Percentiles rank a stretch among this genome's conserved stretches.
Conservation (phyloP, 1,140 invertebrate genomes). For the Manduca sexta region DNA sequence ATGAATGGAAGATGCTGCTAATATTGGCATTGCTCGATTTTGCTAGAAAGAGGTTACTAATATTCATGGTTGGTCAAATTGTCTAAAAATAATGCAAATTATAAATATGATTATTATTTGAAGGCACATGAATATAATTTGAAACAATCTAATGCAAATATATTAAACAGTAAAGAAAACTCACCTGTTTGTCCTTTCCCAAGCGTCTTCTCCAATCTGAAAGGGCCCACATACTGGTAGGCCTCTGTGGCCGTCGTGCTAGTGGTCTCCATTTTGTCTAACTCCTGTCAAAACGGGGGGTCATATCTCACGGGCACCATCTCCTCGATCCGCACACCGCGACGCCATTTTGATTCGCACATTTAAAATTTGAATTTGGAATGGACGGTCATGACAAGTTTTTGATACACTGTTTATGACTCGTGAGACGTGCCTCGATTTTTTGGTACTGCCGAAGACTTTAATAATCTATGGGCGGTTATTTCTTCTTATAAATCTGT, state of each 20-base stretch:
- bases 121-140: background rate
- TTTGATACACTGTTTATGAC: no score
- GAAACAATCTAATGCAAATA: no score
- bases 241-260: constrained; percentile 77
- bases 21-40: no score
- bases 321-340: background rate
- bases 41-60: background rate
- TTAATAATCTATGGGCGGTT: no score
- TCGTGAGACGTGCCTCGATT: no score
- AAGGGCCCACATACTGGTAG: constrained; percentile 95
- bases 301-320: background rate
- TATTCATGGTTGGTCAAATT: background rate
- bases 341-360: background rate
- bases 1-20: no score
- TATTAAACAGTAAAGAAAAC: constrained; percentile 10
- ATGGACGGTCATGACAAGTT: background rate
- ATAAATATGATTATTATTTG: no score
- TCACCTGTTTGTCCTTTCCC: constrained; percentile 99
- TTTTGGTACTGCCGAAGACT: no score
- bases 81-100: background rate
- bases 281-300: constrained; percentile 11
- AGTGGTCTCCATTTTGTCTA: constrained; percentile 47
- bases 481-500: no score
- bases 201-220: constrained; percentile 97
- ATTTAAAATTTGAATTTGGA: background rate